Evolutionary conservation across 1,140 invertebrate genomes (phyloP), one percentile per base, ranked within the genome.

Genomic region (Lucilia sericata): DNA sequence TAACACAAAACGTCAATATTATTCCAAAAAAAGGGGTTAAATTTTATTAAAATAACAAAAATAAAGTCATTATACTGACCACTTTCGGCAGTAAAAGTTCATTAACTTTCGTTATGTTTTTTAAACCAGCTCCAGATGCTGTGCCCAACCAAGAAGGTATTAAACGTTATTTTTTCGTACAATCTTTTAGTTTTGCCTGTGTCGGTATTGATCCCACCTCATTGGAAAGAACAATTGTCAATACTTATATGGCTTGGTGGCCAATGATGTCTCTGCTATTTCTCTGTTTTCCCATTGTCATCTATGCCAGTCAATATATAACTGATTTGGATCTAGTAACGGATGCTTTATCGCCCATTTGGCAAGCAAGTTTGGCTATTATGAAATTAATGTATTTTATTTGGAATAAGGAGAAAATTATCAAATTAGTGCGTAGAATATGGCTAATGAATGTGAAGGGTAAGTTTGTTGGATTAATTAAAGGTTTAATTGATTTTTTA

Each of bases 341-440:
- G 25, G 74, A 75, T 34, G 74, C 74, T 34, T 34, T 75, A 17
- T 30, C 74, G 25, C 74, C 74, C 2, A 34, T 75, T 34, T 75
- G 74, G 74, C 74, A 75, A 25, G 74, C 34, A 25, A 5, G 14
- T 13, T 30, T 75, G 13, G 9, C 74, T 2, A 75, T 34, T 17
- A 34, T 75, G 30, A 75, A 75, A 36, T 30, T 75, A 9, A 34
- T 75, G 25, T 75, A 34, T 5, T 75, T 75, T 36, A 34, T 75
- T 5, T 75, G 74, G 74, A 30, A 75, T 34, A 30, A 34, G 30
- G 2, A 34, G 0, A 34, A 75, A 34, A 75, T 75, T 75, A 17
- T 34, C 2, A 12, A 34, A 34, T 75, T 75, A 12, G 74, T 75
- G 9, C 25, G 74, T 5, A 34, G 34, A 75, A 30, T 75, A 34